A percentile compares a stretch with the other conserved stretches of the same genome.
phyloP scores from a whole-genome alignment of 2,888 invertebrate species.

The Halictus ligatus region DNA sequence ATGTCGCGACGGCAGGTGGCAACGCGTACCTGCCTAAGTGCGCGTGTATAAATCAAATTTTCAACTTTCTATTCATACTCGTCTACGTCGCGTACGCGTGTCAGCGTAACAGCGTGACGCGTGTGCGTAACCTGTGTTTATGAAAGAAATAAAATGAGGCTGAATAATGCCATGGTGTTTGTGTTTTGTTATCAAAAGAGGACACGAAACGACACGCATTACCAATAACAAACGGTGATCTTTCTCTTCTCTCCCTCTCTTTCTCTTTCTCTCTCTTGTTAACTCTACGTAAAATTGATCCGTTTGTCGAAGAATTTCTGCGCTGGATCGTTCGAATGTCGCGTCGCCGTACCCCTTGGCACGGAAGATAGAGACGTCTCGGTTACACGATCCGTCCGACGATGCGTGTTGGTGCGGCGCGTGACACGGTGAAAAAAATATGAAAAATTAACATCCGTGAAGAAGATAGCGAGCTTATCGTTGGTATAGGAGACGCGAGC shows the following conservation, averaged over 20 bases:
- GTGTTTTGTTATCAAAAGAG: slow-evolving; percentile 31
- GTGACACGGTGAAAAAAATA: slow-evolving; percentile 8
- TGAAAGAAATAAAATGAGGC: neutral
- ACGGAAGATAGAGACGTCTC: slow-evolving; percentile 33
- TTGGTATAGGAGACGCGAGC: slow-evolving; percentile 51
- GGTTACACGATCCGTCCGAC: neutral
- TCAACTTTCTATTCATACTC: slow-evolving; percentile 62
- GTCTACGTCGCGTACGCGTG: neutral
- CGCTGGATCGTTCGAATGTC: slow-evolving; percentile 40
- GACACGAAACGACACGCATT: slow-evolving; percentile 32
- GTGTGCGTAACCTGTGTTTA: neutral
- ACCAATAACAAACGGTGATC: slow-evolving; percentile 16
- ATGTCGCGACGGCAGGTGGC: slow-evolving; percentile 39
- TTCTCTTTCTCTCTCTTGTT: too few species aligned
- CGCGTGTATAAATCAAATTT: slow-evolving; percentile 22
- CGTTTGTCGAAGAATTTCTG: neutral
- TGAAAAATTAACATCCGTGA: slow-evolving; percentile 75
- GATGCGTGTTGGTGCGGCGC: slow-evolving; percentile 31
- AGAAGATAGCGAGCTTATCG: slow-evolving; percentile 75
- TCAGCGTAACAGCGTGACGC: neutral
- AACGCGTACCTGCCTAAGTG: neutral
- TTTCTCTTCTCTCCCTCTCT: neutral
- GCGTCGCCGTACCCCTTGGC: slow-evolving; percentile 1
- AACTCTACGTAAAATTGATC: neutral
- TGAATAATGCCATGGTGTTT: slow-evolving; percentile 15